Evolutionary conservation across 2,113 vertebrate species (phyloP), one percentile per base, ranked within the genome.

Genomic region (Serinus canaria): DNA sequence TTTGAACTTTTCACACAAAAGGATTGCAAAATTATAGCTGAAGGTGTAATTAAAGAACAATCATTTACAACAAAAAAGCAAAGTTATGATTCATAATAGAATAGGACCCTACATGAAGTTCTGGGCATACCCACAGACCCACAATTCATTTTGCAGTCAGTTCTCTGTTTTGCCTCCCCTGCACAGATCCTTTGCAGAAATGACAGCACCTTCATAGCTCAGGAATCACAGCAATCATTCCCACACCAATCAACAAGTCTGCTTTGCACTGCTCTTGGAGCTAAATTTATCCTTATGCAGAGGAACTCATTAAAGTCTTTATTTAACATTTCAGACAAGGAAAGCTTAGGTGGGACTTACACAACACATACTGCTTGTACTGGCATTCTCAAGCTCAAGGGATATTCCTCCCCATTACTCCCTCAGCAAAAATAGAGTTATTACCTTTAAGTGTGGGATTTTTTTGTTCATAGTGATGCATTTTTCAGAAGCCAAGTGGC

Each of bases 261-360:
- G 41, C 27, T 60, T 43, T 11, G 35, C 72, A 15, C 56, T 59
- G 59, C 78, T 67, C 67, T 88, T 52, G 56, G 39, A 63, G 72
- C 82, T 92, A 93, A 60, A 94, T 96, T 88, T 83, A 96, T 64
- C 90, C 56, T 85, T 13, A 52, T n/a, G 52, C 72, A 96, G 76
- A 77, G 41, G 68, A 90, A 63, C 35, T 63, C 62, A 79, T 5
- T n/a, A 27, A 76, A 69, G 49, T 10, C 77, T 94, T 74, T 49
- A 56, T 80, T 84, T 84, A 35, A 78, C 39, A 43, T 47, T 81
- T 76, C 78, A 85, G 55, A 39, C 52, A 69, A 69, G 49, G 67
- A 73, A 83, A 68, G 78, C 55, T 92, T 89, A 82, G 49, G 74
- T 84, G 58, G 49, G 70, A 52, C 43, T 76, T 39, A 52, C 50